Base-by-base conservation (phyloP, 2,888 invertebrate genomes). In the Glyphotaelius pellucidus region DNA sequence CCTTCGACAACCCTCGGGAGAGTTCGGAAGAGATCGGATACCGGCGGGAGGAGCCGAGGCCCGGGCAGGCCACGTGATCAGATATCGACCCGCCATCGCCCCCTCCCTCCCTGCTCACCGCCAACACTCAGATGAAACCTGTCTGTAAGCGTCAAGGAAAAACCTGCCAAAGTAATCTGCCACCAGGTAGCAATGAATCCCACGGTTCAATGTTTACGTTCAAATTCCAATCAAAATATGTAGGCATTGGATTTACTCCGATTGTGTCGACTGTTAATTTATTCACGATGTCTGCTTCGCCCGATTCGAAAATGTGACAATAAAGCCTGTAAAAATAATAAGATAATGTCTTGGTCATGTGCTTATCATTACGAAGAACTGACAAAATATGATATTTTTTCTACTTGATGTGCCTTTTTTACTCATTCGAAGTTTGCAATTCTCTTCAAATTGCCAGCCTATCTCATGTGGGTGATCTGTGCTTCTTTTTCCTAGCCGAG, bases 1-100 rank as follows among this genome's bases (percentile, higher is more conserved):
- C 35, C 14, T 79, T 79, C 88, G 88, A 25, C 67, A 30, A 19
- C 14, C 32, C 31, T 67, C 87, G 87, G 52, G 32, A 31, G 80
- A 19, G 9, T n/a, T 35, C 67, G 87, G 91, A 80, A 47, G 87
- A 31, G 79, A 83, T 89, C 81, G 91, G 81, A 47, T 12, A 67
- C 80, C 85, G 25, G 87, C 87, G 80, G 90, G 86, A 79, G 85
- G 83, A 30, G 81, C 91, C 91, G 90, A 52, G 92, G 88, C 93
- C 93, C 93, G 93, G 93, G 93, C 93, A 93, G 92, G 92, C 92
- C 93, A 93, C 93, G 93, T 93, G 93, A 93, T 91, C 84, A 52
- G 86, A 86, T 93, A 93, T 93, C 93, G 93, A 93, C 92, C 92
- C 90, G 90, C 91, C 92, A 86, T 86, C 42, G 88, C 80, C 88